Evolutionary conservation across 1,140 invertebrate genomes (phyloP).

Genomic region (Drosophila lacertosa): DNA sequence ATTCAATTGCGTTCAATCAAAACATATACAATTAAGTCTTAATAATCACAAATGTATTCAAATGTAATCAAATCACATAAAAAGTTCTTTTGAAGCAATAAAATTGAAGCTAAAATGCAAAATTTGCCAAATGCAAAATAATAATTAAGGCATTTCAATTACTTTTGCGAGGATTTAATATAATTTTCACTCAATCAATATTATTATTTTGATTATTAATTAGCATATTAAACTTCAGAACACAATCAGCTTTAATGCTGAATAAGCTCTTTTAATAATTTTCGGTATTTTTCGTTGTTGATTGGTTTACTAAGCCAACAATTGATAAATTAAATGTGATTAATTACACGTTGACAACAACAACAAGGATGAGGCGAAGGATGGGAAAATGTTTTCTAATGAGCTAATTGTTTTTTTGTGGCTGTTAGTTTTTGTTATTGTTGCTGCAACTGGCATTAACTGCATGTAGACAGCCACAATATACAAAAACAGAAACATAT

Average conservation of each 20-base stretch:
- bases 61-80: too few relatives aligned
- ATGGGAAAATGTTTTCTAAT: constrained; percentile 7
- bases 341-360: constrained; percentile 23
- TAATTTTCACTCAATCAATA: neutral
- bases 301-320: constrained; percentile 16
- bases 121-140: neutral
- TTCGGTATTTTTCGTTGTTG: constrained; percentile 1
- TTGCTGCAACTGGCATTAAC: constrained; percentile 28
- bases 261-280: constrained; percentile 39
- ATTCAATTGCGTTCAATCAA: neutral
- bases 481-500: constrained; percentile 9
- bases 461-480: constrained; percentile 22
- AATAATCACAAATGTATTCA: too few relatives aligned
- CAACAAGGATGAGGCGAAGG: neutral
- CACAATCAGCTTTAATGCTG: constrained; percentile 32
- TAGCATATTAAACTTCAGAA: constrained; percentile 28
- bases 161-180: neutral
- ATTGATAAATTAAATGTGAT: constrained; percentile 46
- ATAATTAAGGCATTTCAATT: constrained; percentile 5
- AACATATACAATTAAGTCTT: too few relatives aligned
- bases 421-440: neutral
- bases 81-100: neutral
- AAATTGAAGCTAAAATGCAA: neutral
- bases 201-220: constrained; percentile 37
- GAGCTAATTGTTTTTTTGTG: constrained; percentile 30